Base-by-base conservation (phyloP, 2,888 invertebrate genomes). In the Entomobrya multifasciata region DNA sequence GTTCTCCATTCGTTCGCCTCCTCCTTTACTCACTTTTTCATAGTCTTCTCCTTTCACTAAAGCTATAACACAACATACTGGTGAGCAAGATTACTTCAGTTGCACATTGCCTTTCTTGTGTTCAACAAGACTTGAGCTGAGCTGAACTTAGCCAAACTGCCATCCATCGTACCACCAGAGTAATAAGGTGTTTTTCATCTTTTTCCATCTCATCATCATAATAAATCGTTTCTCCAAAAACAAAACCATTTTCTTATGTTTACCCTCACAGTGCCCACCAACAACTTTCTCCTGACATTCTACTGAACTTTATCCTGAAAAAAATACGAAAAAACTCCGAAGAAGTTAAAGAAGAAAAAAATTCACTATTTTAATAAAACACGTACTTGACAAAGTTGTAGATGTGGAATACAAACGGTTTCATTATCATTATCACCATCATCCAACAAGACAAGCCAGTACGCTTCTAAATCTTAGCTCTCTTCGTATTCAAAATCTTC, bases 31-130 rank as follows among this genome's bases (percentile, higher is more conserved):
- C 55, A 20, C 47, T n/a, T 47, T n/a, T 47, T 11, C 47, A 25
- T n/a, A 57, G 57, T 22, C n/a, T 5, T 57, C 57, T 62, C 4
- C 30, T 36, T 67, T 25, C 70, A n/a, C 65, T 49, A n/a, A n/a
- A n/a, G 74, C 79, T 80, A 86, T 86, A 85, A 60, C 65, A 79
- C 80, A 20, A 65, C 15, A 74, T 47, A 65, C 11, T 72, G 52
- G 49, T 27, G 72, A 60, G 67, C 77, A 11, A 80, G 78, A 80
- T 85, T 76, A 67, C 41, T 47, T 78, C 88, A 88, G 88, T 88
- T 86, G 86, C 81, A 88, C 88, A 82, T 82, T 82, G 85, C 79
- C 88, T 86, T 81, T 88, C 88, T 81, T 88, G 88, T 76, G 62
- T 70, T 79, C 57, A 85, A 85, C 78, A 85, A 79, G 85, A 85